Evolutionary conservation across 2,888 invertebrate genomes (phyloP).

Genomic region (Lasioglossum marginatum): DNA sequence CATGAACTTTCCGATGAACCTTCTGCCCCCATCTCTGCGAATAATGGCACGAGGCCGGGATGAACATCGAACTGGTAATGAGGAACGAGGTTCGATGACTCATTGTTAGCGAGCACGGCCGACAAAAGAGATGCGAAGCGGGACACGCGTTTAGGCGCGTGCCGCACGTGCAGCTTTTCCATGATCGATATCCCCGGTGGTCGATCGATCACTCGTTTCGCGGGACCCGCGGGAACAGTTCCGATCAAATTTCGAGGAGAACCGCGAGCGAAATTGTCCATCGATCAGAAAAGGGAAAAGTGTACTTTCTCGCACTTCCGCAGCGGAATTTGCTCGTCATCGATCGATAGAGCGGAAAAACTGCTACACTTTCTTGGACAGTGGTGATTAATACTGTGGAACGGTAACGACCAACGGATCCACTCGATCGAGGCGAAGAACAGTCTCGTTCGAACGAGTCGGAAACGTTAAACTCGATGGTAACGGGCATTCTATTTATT

Average conservation of each 20-base stretch:
- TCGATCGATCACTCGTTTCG: not conserved
- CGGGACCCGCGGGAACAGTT: not conserved
- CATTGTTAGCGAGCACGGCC: slow-evolving; percentile 19
- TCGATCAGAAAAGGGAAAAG: slow-evolving; percentile 44
- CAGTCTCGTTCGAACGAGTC: not conserved
- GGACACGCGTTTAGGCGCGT: slow-evolving; percentile 56
- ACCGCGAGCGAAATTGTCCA: not conserved
- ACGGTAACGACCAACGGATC: slow-evolving; percentile 14
- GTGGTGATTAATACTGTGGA: slow-evolving; percentile 1
- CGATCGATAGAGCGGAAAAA: slow-evolving; percentile 65
- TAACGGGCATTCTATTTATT: no score
- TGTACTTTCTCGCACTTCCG: slow-evolving; percentile 55
- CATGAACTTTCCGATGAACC: not conserved
- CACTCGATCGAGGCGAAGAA: not conserved
- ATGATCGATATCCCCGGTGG: slow-evolving; percentile 13
- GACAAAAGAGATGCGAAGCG: slow-evolving; percentile 31
- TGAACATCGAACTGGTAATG: not conserved
- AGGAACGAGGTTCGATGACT: slow-evolving; percentile 38
- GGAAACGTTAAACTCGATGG: not conserved
- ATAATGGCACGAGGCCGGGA: slow-evolving; percentile 1
- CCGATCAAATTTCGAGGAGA: not conserved
- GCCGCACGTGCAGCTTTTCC: slow-evolving; percentile 48
- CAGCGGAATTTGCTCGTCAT: slow-evolving; percentile 30
- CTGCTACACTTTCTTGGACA: slow-evolving; percentile 57
- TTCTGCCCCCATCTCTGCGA: not conserved